A percentile compares a stretch with the other conserved stretches of the same genome.
Conservation (phyloP, 2,797 vertebrate genomes). For the Coranthus polyacanthus region DNA sequence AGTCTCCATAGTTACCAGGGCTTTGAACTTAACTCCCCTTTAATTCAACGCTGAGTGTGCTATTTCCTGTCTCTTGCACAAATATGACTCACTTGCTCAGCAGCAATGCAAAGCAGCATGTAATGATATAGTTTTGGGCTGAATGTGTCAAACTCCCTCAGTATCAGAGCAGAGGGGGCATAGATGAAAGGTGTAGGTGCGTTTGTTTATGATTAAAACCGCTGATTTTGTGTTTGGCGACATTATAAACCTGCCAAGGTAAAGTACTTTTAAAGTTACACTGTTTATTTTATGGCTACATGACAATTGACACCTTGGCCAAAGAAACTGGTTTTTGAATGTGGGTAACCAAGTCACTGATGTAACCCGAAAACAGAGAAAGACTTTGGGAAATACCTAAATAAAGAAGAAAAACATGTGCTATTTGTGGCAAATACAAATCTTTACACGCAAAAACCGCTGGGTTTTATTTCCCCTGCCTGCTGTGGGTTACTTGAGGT, state of each 20-base stretch:
- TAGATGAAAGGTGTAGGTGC: slow-evolving; percentile 11
- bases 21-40: slow-evolving; percentile 20
- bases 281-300: slow-evolving; percentile 44
- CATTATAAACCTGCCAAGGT: background rate
- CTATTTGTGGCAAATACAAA: slow-evolving; percentile 38
- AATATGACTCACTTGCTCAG: slow-evolving; percentile 57
- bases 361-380: slow-evolving; percentile 27
- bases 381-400: slow-evolving; percentile 29
- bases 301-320: slow-evolving; percentile 14
- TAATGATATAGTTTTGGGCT: slow-evolving; percentile 35
- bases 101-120: slow-evolving; percentile 37
- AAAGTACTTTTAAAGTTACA: slow-evolving; percentile 31
- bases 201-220: slow-evolving; percentile 30
- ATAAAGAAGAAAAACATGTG: slow-evolving; percentile 22
- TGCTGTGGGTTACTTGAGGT: slow-evolving; percentile 34
- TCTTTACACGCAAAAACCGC: slow-evolving; percentile 30
- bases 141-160: slow-evolving; percentile 45
- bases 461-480: slow-evolving; percentile 3
- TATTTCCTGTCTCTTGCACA: slow-evolving; percentile 67
- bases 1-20: background rate
- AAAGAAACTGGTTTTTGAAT: slow-evolving; percentile 37
- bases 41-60: slow-evolving; percentile 36
- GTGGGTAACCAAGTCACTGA: slow-evolving; percentile 8
- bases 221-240: background rate
- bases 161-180: background rate